Conservation (phyloP, 2,888 invertebrate species). For the Eupithecia centaureata region DNA sequence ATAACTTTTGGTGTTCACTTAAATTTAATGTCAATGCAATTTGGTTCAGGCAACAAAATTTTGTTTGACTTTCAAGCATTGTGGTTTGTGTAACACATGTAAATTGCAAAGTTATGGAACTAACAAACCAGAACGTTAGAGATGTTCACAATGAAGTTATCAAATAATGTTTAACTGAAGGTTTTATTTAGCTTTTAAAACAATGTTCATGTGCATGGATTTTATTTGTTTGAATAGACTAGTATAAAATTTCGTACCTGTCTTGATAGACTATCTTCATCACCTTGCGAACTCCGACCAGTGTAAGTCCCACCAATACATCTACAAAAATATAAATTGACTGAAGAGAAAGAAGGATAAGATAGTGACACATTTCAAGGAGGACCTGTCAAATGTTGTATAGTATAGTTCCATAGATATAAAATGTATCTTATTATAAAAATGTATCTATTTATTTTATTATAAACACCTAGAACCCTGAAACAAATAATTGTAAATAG, state of each 20-base stretch:
- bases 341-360: no score
- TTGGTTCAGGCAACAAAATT: neutral
- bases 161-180: neutral
- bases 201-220: neutral
- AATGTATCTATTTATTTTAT: no score
- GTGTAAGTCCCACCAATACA: constrained; percentile 86
- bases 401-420: no score
- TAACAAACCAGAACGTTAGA: neutral
- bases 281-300: constrained; percentile 79
- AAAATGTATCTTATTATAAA: no score
- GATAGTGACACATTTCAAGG: no score
- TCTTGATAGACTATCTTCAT: constrained; percentile 85
- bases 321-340: constrained; percentile 60
- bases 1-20: neutral
- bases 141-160: neutral
- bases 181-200: neutral
- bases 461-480: no score
- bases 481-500: no score
- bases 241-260: constrained; percentile 61
- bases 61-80: neutral
- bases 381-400: no score
- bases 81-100: neutral
- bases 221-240: neutral
- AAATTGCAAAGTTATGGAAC: neutral
- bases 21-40: neutral